Evolutionary conservation across 2,113 vertebrate species (phyloP), one percentile per base, ranked within the genome.

Genomic region (Chroicocephalus ridibundus): DNA sequence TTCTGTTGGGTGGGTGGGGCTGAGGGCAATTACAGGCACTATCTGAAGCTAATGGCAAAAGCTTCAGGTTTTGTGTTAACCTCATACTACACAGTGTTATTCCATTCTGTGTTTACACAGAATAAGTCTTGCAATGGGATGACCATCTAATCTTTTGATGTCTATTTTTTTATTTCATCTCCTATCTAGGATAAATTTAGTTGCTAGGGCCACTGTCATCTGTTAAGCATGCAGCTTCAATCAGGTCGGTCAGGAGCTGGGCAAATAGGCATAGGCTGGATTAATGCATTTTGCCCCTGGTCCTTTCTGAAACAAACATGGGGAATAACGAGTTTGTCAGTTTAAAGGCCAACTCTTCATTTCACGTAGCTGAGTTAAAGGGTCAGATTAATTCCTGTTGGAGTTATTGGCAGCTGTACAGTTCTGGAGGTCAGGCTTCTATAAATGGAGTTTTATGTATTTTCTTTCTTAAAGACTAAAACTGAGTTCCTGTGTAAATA

Each of bases 51-150:
- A 5, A 47, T 38, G 49, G 54, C 27, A 76, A 42, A 64, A 94
- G 34, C 81, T 92, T 80, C 82, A 32, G 25, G 1, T 86, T 91
- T 64, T 75, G 13, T 68, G 36, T 94, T 91, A 82, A 79, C 65
- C 58, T 95, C 46, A 1, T 86, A 46, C 82, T 84, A 20, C 15
- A 66, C 93, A 93, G 93, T 93, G 83, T 96, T 96, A 86, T 40
- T 94, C 61, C 69, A 68, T 89, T 94, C 78, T 16, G 18, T 84
- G 82, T 95, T 97, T 95, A 90, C 86, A 74, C 32, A 88, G 52
- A 89, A 1, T 57, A 64, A 66, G 77, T 25, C 72, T 93, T 83
- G 51, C 47, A 84, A 9, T 88, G 76, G 78, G 58, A 72, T 86
- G 51, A 69, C 82, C 68, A 86, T 47, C 62, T 87, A 42, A 60